A percentile compares a stretch with the other conserved stretches of the same genome.
phyloP scores from a whole-genome alignment of 1,140 invertebrate species.

The Holotrichia oblita region DNA sequence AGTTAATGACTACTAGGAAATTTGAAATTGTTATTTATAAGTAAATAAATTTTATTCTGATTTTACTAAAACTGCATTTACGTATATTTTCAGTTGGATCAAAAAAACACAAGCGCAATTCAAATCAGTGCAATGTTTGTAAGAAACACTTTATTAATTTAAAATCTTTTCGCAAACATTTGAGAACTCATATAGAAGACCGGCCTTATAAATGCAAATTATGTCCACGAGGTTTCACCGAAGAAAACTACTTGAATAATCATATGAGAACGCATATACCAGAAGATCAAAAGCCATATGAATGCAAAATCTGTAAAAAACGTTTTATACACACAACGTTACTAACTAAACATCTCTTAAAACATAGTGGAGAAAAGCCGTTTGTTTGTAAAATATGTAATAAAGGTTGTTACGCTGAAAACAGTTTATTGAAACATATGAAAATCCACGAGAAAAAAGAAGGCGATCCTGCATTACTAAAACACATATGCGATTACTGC shows the following conservation, averaged over 20 bases:
- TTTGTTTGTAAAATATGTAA: constrained; percentile 72
- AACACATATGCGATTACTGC: constrained; percentile 62
- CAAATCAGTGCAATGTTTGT: constrained; percentile 87
- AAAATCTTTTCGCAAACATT: constrained; percentile 97
- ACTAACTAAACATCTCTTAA: constrained; percentile 71
- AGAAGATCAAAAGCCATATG: constrained; percentile 69
- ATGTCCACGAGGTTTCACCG: constrained; percentile 68
- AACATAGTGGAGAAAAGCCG: constrained; percentile 71
- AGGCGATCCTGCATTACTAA: constrained; percentile 58
- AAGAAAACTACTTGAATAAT: constrained; percentile 67
- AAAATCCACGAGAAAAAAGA: constrained; percentile 61
- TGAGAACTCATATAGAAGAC: constrained; percentile 98
- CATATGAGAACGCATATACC: constrained; percentile 72
- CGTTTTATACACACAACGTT: constrained; percentile 69
- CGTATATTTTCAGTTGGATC: constrained; percentile 32
- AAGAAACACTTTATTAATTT: constrained; percentile 97
- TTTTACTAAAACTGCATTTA: background rate
- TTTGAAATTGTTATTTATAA: too few species aligned
- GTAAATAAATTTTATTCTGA: background rate
- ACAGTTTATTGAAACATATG: constrained; percentile 63
- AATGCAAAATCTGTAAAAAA: constrained; percentile 70
- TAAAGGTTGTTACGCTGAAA: constrained; percentile 63
- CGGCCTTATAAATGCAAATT: constrained; percentile 98
- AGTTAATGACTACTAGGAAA: too few species aligned
- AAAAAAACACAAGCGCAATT: constrained; percentile 54